Base-by-base conservation (phyloP, 2,113 vertebrate species). In the Xiphias gladius region DNA sequence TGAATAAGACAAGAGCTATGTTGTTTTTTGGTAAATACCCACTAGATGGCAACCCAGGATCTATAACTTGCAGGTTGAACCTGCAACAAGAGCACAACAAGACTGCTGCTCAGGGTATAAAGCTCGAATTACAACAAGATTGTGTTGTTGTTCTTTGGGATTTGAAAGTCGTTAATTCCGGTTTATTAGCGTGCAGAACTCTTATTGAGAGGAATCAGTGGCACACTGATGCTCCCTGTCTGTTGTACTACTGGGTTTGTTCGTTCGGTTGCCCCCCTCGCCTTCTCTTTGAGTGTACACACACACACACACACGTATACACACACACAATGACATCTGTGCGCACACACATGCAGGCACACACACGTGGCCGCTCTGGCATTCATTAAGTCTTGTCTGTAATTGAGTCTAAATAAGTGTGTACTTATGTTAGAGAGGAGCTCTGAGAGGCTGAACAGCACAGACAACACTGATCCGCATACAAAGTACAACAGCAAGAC, bases 391-490 rank as follows among this genome's bases (percentile, higher is more conserved):
- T 80, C 72, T 75, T 80, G 86, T 88, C 90, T 89, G 86, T 93
- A 94, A 94, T 92, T 93, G 91, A 93, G 90, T 92, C 87, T 88
- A 89, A 91, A 90, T 90, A 88, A 94, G 91, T 81, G 88, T 82
- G 82, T 83, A 75, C 84, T 91, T 66, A 57, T 89, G 83, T 57
- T 79, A 32, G 62, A 87, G 89, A 87, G 89, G 75, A 67, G 73
- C 90, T 80, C 87, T 68, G 65, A 86, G 82, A 87, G 79, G 46
- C 69, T 46, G 61, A 61, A 20, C 73, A 70, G 67, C 86, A 74
- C 54, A 82, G 79, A 86, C 74, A 30, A 35, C 48, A 52, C 67
- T 62, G 30, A 74, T 87, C 82, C 86, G 82, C 74, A 76, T 76
- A 32, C 50, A 69, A 66, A 80, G 55, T 4, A 68, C 13, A 41